These are phyloP conservation scores for Pseudomugil gertrudae DNA, from an alignment of 2,797 vertebrate genomes.

Conservation along the genomic window DNA sequence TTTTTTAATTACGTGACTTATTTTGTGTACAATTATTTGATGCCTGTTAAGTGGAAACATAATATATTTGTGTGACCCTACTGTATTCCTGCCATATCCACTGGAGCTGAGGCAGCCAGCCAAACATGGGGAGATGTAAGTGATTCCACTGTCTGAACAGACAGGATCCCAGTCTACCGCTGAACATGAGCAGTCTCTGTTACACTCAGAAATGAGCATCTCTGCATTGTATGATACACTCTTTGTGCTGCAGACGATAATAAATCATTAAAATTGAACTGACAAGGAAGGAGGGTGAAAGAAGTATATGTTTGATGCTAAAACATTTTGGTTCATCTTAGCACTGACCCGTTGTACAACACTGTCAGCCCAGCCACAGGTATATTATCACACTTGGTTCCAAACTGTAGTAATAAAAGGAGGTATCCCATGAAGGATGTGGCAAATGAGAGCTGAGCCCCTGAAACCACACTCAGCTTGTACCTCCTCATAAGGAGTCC, in stretches of 20 bases:
- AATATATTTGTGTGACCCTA: conserved; percentile 60
- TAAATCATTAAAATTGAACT: background rate
- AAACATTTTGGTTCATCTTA: conserved; percentile 1
- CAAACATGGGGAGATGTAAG: conserved; percentile 90
- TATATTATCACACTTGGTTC: conserved; percentile 84
- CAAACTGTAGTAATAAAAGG: conserved; percentile 80
- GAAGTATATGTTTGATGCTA: background rate
- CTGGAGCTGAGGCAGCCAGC: conserved; percentile 87
- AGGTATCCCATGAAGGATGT: conserved; percentile 81
- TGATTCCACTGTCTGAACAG: conserved; percentile 88
- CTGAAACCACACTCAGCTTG: conserved; percentile 83
- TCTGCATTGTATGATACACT: conserved; percentile 65
- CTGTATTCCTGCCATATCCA: conserved; percentile 84
- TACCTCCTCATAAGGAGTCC: conserved; percentile 88
- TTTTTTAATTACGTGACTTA: background rate
- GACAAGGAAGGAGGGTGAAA: background rate
- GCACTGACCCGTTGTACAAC: conserved; percentile 84
- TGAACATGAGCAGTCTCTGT: conserved; percentile 84
- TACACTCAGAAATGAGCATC: conserved; percentile 84
- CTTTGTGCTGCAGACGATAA: conserved; percentile 76
- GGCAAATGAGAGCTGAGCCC: conserved; percentile 83
- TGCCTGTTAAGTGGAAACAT: background rate
- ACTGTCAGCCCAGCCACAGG: conserved; percentile 84
- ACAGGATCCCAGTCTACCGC: conserved; percentile 90
- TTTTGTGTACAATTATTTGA: background rate